Evolutionary conservation across 2,797 vertebrate species (phyloP), one percentile per base, ranked within the genome.

Genomic region (Chelmon rostratus): DNA sequence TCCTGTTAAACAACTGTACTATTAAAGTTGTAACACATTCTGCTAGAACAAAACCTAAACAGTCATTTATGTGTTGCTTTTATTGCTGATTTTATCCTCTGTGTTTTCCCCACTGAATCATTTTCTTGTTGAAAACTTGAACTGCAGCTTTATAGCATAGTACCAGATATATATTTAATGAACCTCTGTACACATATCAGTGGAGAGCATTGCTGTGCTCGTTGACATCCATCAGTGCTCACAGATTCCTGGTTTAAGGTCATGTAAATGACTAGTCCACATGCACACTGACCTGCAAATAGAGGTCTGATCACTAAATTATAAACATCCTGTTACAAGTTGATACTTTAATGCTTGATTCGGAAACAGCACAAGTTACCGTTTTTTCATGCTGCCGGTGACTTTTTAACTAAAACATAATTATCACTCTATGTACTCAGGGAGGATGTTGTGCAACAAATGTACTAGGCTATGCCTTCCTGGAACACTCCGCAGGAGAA

Each of bases 371-470:
- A 25, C n/a, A 42, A 23, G 6, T 62, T 49, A 8, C 8, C 1
- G 8, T 47, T 33, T n/a, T 58, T 59, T 50, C 6, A 19, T 28
- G 25, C 37, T 52, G 12, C 49, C 25, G 21, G 80, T 67, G 31
- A 73, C 42, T 57, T 68, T 77, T 69, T 66, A 81, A 84, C 66
- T 3, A 2, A 16, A 54, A 40, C 0, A 50, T 56, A 23, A 52
- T 44, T 25, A 63, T 25, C 74, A 21, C n/a, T 11, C 1, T n/a
- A 25, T 25, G 5, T 49, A 31, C 18, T 28, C 15, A 12, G 38
- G 16, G 12, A 25, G 28, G n/a, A 47, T 46, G 58, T 69, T 64
- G 61, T n/a, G 50, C 23, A 63, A 73, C 25, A 31, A 19, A 42
- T 42, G 35, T 4, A 40, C 7, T 1, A n/a, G n/a, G n/a, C n/a